Evolutionary conservation across 1,140 invertebrate species (phyloP).

Genomic region (Drosophila sp.): DNA sequence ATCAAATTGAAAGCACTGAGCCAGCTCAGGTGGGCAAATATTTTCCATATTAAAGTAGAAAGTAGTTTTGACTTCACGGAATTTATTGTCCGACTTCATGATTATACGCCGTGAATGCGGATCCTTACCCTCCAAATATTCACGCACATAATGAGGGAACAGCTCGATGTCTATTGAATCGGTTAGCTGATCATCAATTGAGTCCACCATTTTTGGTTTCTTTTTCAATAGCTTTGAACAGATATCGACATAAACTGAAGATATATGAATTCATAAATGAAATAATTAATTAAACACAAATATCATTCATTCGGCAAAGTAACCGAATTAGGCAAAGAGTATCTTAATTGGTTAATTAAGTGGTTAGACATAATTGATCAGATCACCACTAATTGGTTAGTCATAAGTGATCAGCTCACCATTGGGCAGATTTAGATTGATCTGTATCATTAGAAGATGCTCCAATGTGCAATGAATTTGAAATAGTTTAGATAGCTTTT

Average conservation of each 20-base stretch:
- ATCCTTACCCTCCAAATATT: slow-evolving; percentile 70
- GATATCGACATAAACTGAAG: slow-evolving; percentile 70
- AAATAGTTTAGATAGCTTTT: slow-evolving; percentile 61
- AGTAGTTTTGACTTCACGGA: slow-evolving; percentile 62
- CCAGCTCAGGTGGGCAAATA: slow-evolving; percentile 69
- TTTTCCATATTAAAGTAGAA: slow-evolving; percentile 78
- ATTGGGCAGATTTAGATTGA: slow-evolving; percentile 76
- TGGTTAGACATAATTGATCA: no score
- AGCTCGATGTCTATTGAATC: slow-evolving; percentile 73
- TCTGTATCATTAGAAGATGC: slow-evolving; percentile 78
- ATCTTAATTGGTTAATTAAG: no score
- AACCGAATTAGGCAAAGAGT: no score
- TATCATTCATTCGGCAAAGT: no score
- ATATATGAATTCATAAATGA: not conserved
- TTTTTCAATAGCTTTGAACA: slow-evolving; percentile 67
- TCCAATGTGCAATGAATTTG: slow-evolving; percentile 78
- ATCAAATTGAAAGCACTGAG: slow-evolving; percentile 65
- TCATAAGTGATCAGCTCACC: slow-evolving; percentile 33
- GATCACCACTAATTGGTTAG: slow-evolving; percentile 46
- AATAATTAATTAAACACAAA: not conserved
- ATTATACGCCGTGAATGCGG: slow-evolving; percentile 70
- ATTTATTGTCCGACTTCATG: slow-evolving; percentile 70
- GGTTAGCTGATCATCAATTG: slow-evolving; percentile 58
- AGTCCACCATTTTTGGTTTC: slow-evolving; percentile 47
- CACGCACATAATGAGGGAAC: slow-evolving; percentile 61